Conservation (phyloP, 2,888 invertebrate species). For the Anaspis maculata region DNA sequence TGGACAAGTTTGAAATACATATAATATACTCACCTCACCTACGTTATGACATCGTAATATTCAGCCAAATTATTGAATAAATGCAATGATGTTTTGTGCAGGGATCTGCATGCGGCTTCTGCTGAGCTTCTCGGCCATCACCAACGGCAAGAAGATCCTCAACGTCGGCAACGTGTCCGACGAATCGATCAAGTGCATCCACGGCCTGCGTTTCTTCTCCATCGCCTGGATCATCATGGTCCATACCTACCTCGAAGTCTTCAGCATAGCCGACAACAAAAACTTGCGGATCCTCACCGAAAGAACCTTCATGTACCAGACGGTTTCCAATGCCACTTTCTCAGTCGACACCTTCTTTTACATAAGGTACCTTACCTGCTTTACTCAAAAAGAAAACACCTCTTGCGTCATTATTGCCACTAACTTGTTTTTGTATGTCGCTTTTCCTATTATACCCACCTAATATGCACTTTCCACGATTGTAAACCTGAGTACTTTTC, state of each 20-base stretch:
- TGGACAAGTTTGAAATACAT: too few relatives aligned
- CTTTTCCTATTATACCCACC: too few relatives aligned
- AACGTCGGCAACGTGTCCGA: conserved; percentile 57
- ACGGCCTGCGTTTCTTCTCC: conserved; percentile 70
- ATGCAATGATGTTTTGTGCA: too few relatives aligned
- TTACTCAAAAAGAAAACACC: conserved; percentile 1
- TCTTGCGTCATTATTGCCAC: not conserved
- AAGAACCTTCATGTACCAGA: conserved; percentile 69
- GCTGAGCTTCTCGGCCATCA: conserved; percentile 65
- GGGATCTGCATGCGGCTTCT: conserved; percentile 47
- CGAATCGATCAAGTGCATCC: conserved; percentile 65
- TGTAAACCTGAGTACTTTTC: too few relatives aligned
- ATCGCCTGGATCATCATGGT: conserved; percentile 79
- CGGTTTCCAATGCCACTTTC: conserved; percentile 76
- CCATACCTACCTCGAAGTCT: conserved; percentile 74
- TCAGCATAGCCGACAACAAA: conserved; percentile 69
- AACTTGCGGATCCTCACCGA: conserved; percentile 64
- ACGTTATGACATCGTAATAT: too few relatives aligned
- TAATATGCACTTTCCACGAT: too few relatives aligned
- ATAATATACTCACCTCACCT: too few relatives aligned
- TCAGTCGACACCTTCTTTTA: conserved; percentile 84
- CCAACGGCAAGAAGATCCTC: conserved; percentile 67
- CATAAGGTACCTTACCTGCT: conserved; percentile 66
- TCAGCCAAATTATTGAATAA: too few relatives aligned
- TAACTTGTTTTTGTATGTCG: conserved; percentile 4